Conservation (phyloP, 1,140 invertebrate species). For the Dendroctonus valens region DNA sequence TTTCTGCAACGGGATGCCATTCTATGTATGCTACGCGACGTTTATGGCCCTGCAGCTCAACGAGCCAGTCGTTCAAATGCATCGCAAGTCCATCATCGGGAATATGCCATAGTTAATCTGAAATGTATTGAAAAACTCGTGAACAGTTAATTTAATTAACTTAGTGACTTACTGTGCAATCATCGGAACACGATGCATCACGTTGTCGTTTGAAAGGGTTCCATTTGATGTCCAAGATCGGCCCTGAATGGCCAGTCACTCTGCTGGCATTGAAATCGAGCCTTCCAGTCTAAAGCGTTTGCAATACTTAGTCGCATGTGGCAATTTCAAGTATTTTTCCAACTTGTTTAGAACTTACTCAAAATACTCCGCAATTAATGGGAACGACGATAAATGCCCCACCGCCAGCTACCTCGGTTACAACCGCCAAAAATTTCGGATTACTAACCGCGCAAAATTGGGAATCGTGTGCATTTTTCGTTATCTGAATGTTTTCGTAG, state of each 20-base stretch:
- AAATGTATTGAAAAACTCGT: slow-evolving; percentile 33
- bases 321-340: neutral
- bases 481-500: slow-evolving; percentile 92
- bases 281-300: slow-evolving; percentile 63
- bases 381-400: slow-evolving; percentile 91
- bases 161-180: slow-evolving; percentile 74
- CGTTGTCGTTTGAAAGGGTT: slow-evolving; percentile 93
- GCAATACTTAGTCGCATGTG: too few relatives aligned
- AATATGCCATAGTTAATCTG: slow-evolving; percentile 86
- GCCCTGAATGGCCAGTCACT: slow-evolving; percentile 79
- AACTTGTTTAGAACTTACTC: neutral
- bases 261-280: slow-evolving; percentile 74
- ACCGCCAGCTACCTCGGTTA: slow-evolving; percentile 92
- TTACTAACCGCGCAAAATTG: slow-evolving; percentile 92
- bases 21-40: slow-evolving; percentile 82
- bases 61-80: slow-evolving; percentile 80
- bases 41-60: slow-evolving; percentile 85
- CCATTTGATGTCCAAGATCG: slow-evolving; percentile 85
- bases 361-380: slow-evolving; percentile 71
- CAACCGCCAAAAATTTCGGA: slow-evolving; percentile 91
- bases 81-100: slow-evolving; percentile 81
- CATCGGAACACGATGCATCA: slow-evolving; percentile 92
- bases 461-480: slow-evolving; percentile 88
- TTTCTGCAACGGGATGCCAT: slow-evolving; percentile 95
- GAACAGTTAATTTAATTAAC: slow-evolving; percentile 1